Conservation (phyloP, 1,140 invertebrate genomes). For the Gonioctena quinquepunctata region DNA sequence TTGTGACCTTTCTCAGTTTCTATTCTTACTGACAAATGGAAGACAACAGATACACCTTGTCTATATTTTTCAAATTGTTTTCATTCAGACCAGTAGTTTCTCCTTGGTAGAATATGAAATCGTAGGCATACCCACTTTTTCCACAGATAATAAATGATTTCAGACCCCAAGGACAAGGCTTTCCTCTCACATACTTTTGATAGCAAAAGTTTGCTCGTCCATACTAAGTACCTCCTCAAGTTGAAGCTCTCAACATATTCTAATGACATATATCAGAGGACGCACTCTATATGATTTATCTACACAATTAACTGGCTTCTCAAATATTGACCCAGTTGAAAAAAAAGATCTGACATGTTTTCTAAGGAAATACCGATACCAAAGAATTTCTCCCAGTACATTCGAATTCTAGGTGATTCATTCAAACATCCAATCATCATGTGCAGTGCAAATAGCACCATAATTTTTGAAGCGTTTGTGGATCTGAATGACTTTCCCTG, state of each 20-base stretch:
- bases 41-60: conserved; percentile 12
- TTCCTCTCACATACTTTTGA: conserved; percentile 27
- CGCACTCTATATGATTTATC: background rate
- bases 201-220: conserved; percentile 36
- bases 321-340: too few relatives aligned
- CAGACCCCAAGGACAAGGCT: conserved; percentile 27
- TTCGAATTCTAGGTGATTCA: too few relatives aligned
- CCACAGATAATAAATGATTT: conserved; percentile 25
- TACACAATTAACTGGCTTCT: too few relatives aligned
- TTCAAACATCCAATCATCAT: too few relatives aligned
- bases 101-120: conserved; percentile 29
- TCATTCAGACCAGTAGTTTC: conserved; percentile 16
- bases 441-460: too few relatives aligned
- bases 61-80: conserved; percentile 4
- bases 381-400: too few relatives aligned
- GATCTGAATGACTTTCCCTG: too few relatives aligned
- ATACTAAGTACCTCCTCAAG: background rate
- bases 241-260: background rate
- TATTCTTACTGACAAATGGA: conserved; percentile 44
- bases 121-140: conserved; percentile 19
- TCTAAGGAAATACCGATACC: too few relatives aligned
- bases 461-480: too few relatives aligned
- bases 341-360: too few relatives aligned
- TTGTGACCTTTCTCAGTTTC: conserved; percentile 33
- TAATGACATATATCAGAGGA: background rate